These are phyloP conservation scores for Emberiza fucata DNA, from an alignment of 2,113 vertebrate species.

Conservation along the genomic window DNA sequence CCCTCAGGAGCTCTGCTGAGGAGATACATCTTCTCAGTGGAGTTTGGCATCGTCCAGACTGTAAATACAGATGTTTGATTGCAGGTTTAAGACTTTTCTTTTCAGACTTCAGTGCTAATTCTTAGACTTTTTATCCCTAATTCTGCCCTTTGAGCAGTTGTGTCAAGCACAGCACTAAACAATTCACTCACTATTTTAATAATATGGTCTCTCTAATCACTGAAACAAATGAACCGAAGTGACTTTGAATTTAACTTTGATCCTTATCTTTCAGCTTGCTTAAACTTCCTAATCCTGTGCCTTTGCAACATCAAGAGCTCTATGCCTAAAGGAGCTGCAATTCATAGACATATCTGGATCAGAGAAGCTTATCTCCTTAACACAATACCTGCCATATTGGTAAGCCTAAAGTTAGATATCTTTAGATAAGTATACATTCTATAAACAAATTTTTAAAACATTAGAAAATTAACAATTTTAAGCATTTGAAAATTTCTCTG, in stretches of 20 bases:
- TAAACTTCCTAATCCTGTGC: conserved; percentile 3
- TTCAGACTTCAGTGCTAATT: not conserved
- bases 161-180: not conserved
- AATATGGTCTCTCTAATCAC: not conserved
- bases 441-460: not conserved
- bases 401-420: not conserved
- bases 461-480: not conserved
- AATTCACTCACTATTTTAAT: not conserved
- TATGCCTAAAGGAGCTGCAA: not conserved
- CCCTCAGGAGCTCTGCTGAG: not conserved
- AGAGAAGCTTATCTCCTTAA: not conserved
- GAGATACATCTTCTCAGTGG: not conserved
- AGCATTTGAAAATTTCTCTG: not conserved
- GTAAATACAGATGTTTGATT: not conserved
- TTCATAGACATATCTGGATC: not conserved
- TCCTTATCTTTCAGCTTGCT: conserved; percentile 30
- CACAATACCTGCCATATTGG: not conserved
- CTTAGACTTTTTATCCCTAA: not conserved
- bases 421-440: not conserved
- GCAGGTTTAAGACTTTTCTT: not conserved
- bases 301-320: not conserved
- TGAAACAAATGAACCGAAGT: conserved; percentile 6
- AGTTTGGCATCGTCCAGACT: not conserved
- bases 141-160: not conserved
- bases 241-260: conserved; percentile 22